Percentiles rank a stretch among this genome's conserved stretches.
Evolutionary conservation across 2,797 vertebrate genomes (phyloP).

Genomic region (Phoeniculus purpureus): DNA sequence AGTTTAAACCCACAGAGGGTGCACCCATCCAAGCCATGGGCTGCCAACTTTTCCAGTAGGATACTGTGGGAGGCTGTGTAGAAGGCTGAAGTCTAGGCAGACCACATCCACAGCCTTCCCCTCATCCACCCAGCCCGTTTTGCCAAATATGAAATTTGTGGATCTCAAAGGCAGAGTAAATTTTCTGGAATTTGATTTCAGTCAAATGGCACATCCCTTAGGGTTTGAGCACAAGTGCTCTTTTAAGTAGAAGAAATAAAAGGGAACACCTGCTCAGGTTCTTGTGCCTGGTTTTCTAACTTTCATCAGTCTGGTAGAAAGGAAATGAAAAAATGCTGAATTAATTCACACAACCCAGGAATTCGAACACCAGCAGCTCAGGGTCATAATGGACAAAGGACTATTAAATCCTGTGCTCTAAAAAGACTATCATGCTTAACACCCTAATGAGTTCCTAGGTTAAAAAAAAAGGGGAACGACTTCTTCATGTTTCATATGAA

Average conservation of each 20-base stretch:
- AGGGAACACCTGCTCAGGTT: background rate
- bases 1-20: no score
- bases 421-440: background rate
- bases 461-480: background rate
- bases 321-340: background rate
- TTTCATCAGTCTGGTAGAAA: background rate
- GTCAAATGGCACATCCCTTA: background rate
- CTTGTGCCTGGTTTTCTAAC: background rate
- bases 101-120: no score
- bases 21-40: no score
- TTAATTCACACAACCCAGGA: background rate
- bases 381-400: background rate
- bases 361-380: background rate
- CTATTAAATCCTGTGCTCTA: background rate
- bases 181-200: background rate
- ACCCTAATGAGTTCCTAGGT: background rate
- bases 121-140: background rate
- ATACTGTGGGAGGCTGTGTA: no score
- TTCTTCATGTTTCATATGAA: background rate
- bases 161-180: background rate
- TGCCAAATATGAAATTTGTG: background rate
- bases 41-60: no score
- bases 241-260: background rate
- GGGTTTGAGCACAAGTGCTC: background rate
- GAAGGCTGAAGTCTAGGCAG: no score